A percentile compares a stretch with the other conserved stretches of the same genome.
Evolutionary conservation across 2,113 vertebrate species (phyloP).

Genomic region (Apeltes quadracus): DNA sequence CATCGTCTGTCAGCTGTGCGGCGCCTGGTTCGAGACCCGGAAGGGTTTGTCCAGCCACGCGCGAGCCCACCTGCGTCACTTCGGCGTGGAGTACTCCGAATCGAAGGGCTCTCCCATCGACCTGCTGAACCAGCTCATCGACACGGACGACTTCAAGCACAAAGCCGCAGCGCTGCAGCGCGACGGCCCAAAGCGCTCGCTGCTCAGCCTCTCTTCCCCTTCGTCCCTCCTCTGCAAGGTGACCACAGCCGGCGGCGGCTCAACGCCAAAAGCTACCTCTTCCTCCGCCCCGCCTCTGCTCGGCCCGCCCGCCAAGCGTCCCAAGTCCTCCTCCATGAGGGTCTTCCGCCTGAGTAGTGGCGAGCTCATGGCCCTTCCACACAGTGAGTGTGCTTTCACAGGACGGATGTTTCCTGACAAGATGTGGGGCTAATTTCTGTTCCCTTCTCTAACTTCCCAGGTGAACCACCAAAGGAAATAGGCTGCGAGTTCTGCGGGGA

Average conservation of each 20-base stretch:
- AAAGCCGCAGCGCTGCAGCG: constrained; percentile 69
- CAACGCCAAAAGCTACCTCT: constrained; percentile 80
- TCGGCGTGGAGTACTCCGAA: constrained; percentile 91
- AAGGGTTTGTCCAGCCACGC: constrained; percentile 94
- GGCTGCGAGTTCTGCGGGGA: constrained; percentile 91
- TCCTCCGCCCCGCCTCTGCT: constrained; percentile 73
- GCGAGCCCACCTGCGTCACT: constrained; percentile 91
- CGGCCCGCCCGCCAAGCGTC: constrained; percentile 81
- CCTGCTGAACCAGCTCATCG: constrained; percentile 89
- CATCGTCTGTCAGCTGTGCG: constrained; percentile 92
- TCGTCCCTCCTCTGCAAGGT: constrained; percentile 77
- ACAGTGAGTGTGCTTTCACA: constrained; percentile 71
- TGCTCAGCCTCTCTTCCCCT: constrained; percentile 66
- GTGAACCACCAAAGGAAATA: constrained; percentile 83
- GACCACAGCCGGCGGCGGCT: constrained; percentile 60
- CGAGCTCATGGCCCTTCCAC: constrained; percentile 77
- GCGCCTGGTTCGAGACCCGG: constrained; percentile 94
- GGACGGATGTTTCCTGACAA: background rate
- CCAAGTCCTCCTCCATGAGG: constrained; percentile 83
- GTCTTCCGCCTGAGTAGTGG: constrained; percentile 82
- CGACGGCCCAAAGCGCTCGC: constrained; percentile 72
- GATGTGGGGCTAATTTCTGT: background rate
- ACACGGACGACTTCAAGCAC: constrained; percentile 89
- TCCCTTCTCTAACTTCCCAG: constrained; percentile 35
- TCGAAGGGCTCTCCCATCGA: constrained; percentile 92